phyloP scores from a whole-genome alignment of 2,797 vertebrate species.

The Columba guinea region DNA sequence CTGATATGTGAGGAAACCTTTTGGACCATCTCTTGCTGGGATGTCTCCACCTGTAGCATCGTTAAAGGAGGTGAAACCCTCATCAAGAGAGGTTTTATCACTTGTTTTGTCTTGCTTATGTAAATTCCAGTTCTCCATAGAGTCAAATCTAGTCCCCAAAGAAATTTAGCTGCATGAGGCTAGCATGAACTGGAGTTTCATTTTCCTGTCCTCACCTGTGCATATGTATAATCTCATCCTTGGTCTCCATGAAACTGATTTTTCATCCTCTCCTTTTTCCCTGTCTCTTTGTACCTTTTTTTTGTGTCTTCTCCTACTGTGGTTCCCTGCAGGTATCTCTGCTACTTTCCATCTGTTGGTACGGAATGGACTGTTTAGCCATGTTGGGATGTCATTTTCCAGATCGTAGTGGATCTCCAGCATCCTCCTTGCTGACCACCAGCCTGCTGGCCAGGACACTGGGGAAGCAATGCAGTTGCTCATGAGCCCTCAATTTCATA shows the following conservation, averaged over 20 bases:
- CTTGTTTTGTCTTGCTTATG: background rate
- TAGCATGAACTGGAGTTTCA: background rate
- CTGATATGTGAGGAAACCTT: background rate
- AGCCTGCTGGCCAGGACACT: background rate
- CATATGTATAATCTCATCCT: background rate
- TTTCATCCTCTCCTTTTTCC: background rate
- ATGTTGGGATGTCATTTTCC: background rate
- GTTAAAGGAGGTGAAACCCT: background rate
- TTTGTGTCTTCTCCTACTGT: background rate
- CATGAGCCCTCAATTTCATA: background rate
- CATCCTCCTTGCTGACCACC: background rate
- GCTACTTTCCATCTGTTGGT: background rate
- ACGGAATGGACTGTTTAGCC: background rate
- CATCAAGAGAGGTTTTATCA: background rate
- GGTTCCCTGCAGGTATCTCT: background rate
- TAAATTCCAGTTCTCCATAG: background rate
- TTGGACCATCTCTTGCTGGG: background rate
- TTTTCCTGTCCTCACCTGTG: background rate
- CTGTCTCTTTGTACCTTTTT: background rate
- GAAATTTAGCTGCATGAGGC: background rate
- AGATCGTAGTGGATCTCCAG: background rate
- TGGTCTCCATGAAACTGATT: background rate
- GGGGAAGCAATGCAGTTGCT: background rate
- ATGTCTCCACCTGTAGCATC: background rate
- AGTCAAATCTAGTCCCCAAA: background rate